Base-by-base conservation (phyloP, 23 tunicate genomes). In the Oikopleura vanhoeffeni region DNA sequence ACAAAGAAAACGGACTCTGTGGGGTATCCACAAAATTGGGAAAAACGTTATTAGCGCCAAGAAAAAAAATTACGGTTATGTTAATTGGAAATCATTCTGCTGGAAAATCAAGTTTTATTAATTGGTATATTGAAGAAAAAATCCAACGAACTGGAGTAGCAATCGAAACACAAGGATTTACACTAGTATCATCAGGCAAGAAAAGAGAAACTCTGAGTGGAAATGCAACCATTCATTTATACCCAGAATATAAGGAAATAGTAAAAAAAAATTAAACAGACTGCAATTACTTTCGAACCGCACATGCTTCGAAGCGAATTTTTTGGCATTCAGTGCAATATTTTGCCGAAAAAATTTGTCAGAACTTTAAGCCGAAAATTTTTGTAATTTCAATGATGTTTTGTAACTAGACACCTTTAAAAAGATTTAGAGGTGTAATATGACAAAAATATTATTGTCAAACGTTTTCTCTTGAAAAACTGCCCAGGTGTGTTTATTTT, bases 81-180 rank as follows among this genome's bases (percentile, higher is more conserved):
- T 83, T 93, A 39, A 93, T 93, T 76, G 98, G 98, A 0, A 93
- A 93, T 67, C 98, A 93, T 71, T 93, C 98, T 57, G 98, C 98
- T 83, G 98, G 98, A 13, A 93, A 93, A 86, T 89, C 94, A 58
- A 84, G 90, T 24, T 93, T 93, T 84, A 93, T 93, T 34, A 93
- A 93, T 76, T 93, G 98, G 98, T 93, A 40, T 83, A 86, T 93
- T 41, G 98, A 93, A 41, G 98, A 93, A 57, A 89, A 93, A 57
- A 91, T 93, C 28, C 98, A 93, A 83, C 38, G 95, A 71, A 93
- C 98, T 0, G 98, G 98, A 0, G 98, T 93, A 39, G 98, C 98
- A 0, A 93, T 93, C 57, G 98, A 93, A 85, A 93, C 98, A 3
- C 98, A 93, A 76, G 98, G 98, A 0, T 93, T 93, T 83, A 86